Evolutionary conservation across 2,113 vertebrate species (phyloP).

Genomic region (Festucalex cinctus): DNA sequence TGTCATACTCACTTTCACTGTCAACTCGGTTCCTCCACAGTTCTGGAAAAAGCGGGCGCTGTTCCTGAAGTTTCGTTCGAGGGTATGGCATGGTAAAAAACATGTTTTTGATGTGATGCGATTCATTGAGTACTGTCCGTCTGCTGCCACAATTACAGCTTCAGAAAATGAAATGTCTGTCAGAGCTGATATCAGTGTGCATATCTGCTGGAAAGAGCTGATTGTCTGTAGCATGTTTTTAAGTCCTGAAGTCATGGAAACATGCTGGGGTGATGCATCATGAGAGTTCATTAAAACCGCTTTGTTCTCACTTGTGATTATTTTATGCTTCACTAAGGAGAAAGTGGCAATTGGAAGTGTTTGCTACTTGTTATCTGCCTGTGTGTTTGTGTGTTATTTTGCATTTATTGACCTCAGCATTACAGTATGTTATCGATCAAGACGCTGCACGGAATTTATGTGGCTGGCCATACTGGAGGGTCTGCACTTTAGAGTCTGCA

Average conservation of each 20-base stretch:
- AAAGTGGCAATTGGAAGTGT: conserved; percentile 27
- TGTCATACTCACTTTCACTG: conserved; percentile 17
- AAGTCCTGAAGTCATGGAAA: conserved; percentile 39
- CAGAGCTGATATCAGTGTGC: conserved; percentile 27
- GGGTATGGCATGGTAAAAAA: conserved; percentile 78
- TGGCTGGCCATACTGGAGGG: no score
- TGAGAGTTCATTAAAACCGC: conserved; percentile 44
- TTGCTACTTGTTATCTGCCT: background rate
- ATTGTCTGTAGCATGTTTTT: conserved; percentile 28
- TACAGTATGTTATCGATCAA: background rate
- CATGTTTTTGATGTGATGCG: conserved; percentile 60
- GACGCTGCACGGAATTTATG: background rate
- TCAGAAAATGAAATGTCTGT: conserved; percentile 8
- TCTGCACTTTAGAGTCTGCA: no score
- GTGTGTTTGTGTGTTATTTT: conserved; percentile 1
- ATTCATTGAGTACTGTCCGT: conserved; percentile 27
- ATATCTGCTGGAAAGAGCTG: conserved; percentile 17
- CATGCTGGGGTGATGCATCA: conserved; percentile 16
- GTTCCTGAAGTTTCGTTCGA: conserved; percentile 76
- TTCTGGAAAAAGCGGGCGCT: conserved; percentile 70
- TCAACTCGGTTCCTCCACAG: conserved; percentile 66
- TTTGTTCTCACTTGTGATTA: conserved; percentile 59
- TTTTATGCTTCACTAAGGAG: conserved; percentile 36
- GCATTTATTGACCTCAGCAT: background rate
- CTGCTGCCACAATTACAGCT: conserved; percentile 15